Evolutionary conservation across 2,113 vertebrate species (phyloP).

Genomic region (Thomomys bottae): DNA sequence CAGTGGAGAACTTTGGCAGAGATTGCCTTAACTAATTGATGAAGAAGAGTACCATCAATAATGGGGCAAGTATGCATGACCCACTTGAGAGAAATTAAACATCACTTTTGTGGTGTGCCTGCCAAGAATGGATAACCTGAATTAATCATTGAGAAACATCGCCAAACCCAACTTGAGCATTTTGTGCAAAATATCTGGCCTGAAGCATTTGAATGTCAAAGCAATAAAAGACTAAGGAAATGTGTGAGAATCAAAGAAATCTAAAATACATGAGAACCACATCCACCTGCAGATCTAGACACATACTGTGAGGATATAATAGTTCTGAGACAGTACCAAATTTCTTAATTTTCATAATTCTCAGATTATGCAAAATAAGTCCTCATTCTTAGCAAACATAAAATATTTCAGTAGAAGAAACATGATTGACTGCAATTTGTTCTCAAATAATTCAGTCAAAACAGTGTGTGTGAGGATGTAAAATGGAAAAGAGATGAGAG

Average conservation of each 20-base stretch:
- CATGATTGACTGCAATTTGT: not conserved
- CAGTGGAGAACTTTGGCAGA: slow-evolving; percentile 8
- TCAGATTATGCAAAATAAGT: not conserved
- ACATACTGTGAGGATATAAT: not conserved
- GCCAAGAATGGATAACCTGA: not conserved
- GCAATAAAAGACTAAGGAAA: slow-evolving; percentile 42
- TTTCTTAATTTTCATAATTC: not conserved
- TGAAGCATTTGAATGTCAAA: slow-evolving; percentile 21
- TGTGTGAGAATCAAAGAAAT: not conserved
- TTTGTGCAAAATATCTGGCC: not conserved
- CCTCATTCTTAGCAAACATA: slow-evolving; percentile 20
- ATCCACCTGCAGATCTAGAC: not conserved
- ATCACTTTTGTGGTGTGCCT: not conserved
- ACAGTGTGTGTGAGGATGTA: no score
- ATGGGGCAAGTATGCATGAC: not conserved
- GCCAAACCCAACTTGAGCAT: not conserved
- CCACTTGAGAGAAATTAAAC: not conserved
- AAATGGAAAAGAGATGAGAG: no score
- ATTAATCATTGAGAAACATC: slow-evolving; percentile 3
- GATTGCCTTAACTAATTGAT: slow-evolving; percentile 3
- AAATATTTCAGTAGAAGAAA: slow-evolving; percentile 7
- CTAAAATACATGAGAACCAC: not conserved
- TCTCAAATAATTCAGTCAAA: not conserved
- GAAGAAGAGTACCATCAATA: slow-evolving; percentile 25
- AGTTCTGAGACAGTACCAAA: not conserved